These are phyloP conservation scores for Coelopa frigida DNA, from an alignment of 1,140 invertebrate genomes.

Conservation along the genomic window DNA sequence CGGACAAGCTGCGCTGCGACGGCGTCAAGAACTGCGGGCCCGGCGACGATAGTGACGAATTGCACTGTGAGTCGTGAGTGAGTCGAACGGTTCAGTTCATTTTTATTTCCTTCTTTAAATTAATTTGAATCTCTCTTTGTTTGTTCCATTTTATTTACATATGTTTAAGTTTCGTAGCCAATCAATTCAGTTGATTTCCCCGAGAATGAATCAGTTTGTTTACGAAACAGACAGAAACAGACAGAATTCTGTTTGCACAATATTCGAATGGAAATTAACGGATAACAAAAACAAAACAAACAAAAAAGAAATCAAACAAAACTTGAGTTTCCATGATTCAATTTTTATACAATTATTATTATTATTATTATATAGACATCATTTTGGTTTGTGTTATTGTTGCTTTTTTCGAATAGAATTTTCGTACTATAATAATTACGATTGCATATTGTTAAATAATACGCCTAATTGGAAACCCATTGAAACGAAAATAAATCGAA, in stretches of 20 bases:
- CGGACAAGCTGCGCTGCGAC: constrained; percentile 68
- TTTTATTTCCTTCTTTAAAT: constrained; percentile 31
- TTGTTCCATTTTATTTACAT: constrained; percentile 10
- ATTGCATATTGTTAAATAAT: no score
- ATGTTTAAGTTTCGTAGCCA: constrained; percentile 15
- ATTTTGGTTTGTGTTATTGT: no score
- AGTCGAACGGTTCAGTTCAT: constrained; percentile 46
- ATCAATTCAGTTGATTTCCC: constrained; percentile 27
- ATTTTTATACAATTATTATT: no score
- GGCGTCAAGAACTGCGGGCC: constrained; percentile 72
- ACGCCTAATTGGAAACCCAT: neutral
- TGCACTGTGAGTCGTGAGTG: constrained; percentile 65
- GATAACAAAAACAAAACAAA: constrained; percentile 4
- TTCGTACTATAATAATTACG: no score
- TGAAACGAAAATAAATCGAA: neutral
- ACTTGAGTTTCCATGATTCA: no score
- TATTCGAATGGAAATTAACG: constrained; percentile 13
- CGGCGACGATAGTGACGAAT: constrained; percentile 71
- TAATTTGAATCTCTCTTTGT: constrained; percentile 16
- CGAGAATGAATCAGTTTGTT: no score
- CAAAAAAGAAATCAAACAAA: constrained; percentile 6
- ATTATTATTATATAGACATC: no score
- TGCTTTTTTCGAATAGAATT: no score
- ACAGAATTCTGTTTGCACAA: constrained; percentile 5
- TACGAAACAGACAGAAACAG: no score